phyloP scores from a whole-genome alignment of 2,113 vertebrate genomes.

The Isichthys henryi region DNA sequence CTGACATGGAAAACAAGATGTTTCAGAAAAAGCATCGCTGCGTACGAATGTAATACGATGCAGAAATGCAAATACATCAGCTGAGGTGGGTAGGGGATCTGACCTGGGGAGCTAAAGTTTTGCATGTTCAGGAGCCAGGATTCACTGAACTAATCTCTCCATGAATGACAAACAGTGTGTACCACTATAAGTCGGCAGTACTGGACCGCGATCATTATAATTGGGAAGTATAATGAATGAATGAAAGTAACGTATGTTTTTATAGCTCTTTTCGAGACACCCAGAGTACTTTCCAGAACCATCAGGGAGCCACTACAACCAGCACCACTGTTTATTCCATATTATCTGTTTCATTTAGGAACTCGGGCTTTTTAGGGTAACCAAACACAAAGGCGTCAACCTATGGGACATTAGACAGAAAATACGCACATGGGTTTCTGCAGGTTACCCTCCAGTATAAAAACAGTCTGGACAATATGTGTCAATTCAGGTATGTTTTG shows the following conservation, averaged over 20 bases:
- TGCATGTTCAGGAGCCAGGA: neutral
- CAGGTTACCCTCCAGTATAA: constrained; percentile 55
- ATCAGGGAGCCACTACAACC: neutral
- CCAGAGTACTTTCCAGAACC: neutral
- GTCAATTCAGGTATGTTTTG: constrained; percentile 69
- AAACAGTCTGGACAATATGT: constrained; percentile 55
- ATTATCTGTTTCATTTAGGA: neutral
- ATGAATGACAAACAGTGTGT: neutral
- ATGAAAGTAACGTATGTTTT: neutral
- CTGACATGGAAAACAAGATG: neutral
- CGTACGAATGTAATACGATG: neutral
- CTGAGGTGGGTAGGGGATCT: neutral
- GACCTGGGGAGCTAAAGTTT: neutral
- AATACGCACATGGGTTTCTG: constrained; percentile 59
- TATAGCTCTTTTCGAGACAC: neutral
- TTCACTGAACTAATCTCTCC: neutral
- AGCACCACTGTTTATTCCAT: neutral
- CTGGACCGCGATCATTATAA: neutral
- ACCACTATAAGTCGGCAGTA: neutral
- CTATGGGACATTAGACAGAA: constrained; percentile 59
- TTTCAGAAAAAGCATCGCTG: neutral
- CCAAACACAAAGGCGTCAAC: constrained; percentile 72
- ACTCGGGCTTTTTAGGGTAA: constrained; percentile 53
- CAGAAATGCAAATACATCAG: neutral
- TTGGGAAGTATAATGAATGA: neutral